Base-by-base conservation (phyloP, 2,888 invertebrate species). In the Mechanitis messenoides region DNA sequence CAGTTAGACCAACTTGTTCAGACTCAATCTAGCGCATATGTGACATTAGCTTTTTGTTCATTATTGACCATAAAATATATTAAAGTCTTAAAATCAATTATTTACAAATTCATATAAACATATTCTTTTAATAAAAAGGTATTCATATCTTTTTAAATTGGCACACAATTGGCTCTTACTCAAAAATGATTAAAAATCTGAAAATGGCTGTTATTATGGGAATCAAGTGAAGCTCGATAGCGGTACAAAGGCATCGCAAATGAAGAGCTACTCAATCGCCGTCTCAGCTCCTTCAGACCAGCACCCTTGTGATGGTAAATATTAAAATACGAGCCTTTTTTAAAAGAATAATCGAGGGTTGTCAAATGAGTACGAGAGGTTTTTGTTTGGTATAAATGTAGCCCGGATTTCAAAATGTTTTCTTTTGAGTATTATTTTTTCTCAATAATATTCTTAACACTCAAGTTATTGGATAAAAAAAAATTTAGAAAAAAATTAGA, bases 1-100 rank as follows among this genome's bases (percentile, higher is more conserved):
- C 57, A 61, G 59, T 61, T 58, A 53, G 58, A 59, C 59, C 53
- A 61, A 54, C 59, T 61, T 53, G 58, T 60, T 56, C 35, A 53
- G 12, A 55, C 38, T 20, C 59, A 59, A 55, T 61, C 63, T 56
- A 59, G 54, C 54, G 56, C 45, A 58, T 47, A 45, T 54, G 5
- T 12, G 31, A 50, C 33, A n/a, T 47, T 47, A 47, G 53, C 11
- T 12, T 4, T 35, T 45, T 60, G 50, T 12, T 33, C 53, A 28
- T 35, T 28, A 0, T 31, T 50, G 7, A 31, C 12, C 47, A 1
- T 28, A 20, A 20, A 20, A 20, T 20, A 20, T 20, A 20, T 20
- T 20, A 20, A 20, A 20, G 20, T 20, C 20, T 1, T 20, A 20
- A 20, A 20, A 20, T 20, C 20, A 20, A 20, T 20, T 20, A 20